Conservation (phyloP, 2,888 invertebrate species). For the Rhabditoides inermis region DNA sequence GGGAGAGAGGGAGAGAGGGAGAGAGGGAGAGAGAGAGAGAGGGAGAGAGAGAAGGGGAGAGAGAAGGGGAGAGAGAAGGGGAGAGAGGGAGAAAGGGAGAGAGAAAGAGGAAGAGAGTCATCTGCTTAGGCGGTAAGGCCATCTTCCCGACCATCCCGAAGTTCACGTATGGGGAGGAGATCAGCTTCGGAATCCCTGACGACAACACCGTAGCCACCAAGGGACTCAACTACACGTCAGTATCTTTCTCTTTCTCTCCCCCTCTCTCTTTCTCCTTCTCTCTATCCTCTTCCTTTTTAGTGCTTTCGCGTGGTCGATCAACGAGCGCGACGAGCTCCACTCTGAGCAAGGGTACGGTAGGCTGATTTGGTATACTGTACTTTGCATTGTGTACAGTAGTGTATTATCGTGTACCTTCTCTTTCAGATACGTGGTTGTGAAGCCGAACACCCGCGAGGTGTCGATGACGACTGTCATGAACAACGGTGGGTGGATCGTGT, state of each 20-base stretch:
- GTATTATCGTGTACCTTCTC: no score
- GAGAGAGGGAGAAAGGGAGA: no score
- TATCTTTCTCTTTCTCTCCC: background rate
- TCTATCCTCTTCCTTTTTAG: slow-evolving; percentile 14
- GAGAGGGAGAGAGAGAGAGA: no score
- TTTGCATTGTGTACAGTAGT: no score
- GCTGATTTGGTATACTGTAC: no score
- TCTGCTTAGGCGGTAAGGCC: slow-evolving; percentile 45
- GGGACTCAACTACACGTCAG: slow-evolving; percentile 51
- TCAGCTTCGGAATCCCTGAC: slow-evolving; percentile 47
- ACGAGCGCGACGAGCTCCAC: slow-evolving; percentile 49
- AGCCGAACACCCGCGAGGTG: slow-evolving; percentile 36
- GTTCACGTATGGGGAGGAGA: slow-evolving; percentile 52
- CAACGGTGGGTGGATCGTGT: slow-evolving; percentile 34
- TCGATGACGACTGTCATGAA: slow-evolving; percentile 52
- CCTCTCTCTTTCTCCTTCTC: background rate
- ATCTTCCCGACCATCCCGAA: slow-evolving; percentile 51
- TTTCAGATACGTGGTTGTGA: slow-evolving; percentile 46
- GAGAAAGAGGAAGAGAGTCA: no score
- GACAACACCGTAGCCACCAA: slow-evolving; percentile 31
- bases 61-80: no score
- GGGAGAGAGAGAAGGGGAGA: no score
- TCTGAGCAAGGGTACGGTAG: slow-evolving; percentile 51
- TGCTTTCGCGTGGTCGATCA: slow-evolving; percentile 52
- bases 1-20: no score